Evolutionary conservation across 2,113 vertebrate genomes (phyloP), one percentile per base, ranked within the genome.

Genomic region (Zapornia atra): DNA sequence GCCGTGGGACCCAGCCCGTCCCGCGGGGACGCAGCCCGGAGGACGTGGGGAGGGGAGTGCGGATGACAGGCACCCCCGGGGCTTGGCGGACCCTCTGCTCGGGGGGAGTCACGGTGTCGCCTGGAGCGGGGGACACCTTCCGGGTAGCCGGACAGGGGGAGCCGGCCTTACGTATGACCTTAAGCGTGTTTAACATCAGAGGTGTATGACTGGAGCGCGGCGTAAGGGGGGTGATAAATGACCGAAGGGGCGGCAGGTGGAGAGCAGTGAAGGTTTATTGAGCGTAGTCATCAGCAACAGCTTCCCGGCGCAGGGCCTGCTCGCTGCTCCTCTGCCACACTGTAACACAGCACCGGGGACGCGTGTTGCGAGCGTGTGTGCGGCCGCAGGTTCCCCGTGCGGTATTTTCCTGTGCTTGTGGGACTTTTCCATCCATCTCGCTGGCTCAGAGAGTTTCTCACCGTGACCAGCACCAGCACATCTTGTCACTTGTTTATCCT

Each of bases 331-430:
- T 6, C 42, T 8, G 10, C 11, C 70, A 3, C 12, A 1, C 38
- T 17, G 34, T 11, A 0, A 9, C 1, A 15, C 53, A 3, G 2
- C 42, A 0, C 4, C 0, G 31, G n/a, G 46, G 7, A 9, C 33
- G 5, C 6, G 13, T 1, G 29, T 16, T 46, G 61, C 2, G 6
- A 6, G 3, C 19, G 15, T 26, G 11, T 20, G 24, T 12, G 20
- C 22, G 0, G 1, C 5, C 33, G 1, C 1, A 0, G 33, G 26
- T 14, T 56, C 15, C 19, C 31, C 33, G 3, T 50, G 46, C 7
- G 1, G 59, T 22, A 1, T 80, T 38, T 18, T 25, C 50, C 0
- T 6, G 8, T 26, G 1, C 26, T 8, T 10, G 13, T 21, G 71
- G n/a, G 68, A 70, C 59, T 54, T 65, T 7, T 2, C 25, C 13